Evolutionary conservation across 2,797 vertebrate genomes (phyloP), one percentile per base, ranked within the genome.

Genomic region (Esox lucius): DNA sequence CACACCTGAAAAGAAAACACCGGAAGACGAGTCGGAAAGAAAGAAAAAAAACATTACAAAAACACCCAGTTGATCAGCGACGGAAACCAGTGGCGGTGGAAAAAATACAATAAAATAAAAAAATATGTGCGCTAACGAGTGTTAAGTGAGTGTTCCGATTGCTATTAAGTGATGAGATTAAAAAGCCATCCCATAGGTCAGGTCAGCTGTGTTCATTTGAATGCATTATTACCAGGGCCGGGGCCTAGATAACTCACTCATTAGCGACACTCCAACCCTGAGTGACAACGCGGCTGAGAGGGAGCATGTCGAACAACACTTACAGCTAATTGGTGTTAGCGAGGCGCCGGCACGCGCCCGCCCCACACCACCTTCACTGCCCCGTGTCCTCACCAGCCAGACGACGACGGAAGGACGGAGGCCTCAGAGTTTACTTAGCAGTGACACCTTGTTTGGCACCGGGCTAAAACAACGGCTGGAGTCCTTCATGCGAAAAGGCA

Each of bases 141-240:
- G 24, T 82, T 42, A 24, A 17, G 86, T 87, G 87, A 87, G 91
- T 82, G 85, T 84, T 89, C 86, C 91, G 90, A 90, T 90, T 92
- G 89, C 88, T 91, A 93, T 91, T 90, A 92, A 92, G 90, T 90
- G 86, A 87, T 86, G 87, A 89, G 88, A 91, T 93, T 90, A 92
- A 91, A 90, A 91, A 91, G 89, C 84, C 88, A 88, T 91, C 91
- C 85, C 85, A 83, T 83, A 88, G 90, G 90, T 93, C 90, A 88
- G 88, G 89, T 91, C 90, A 87, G 86, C 83, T 86, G 85, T 88
- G 88, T 92, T 91, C 88, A 90, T 92, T 91, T 91, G 88, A 91
- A 93, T 89, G 90, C 87, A 90, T 91, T 92, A 92, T 91, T 91
- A 92, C 89, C 33, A 3, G 74, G 68, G n/a, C 90, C 85, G 84